A percentile compares a stretch with the other conserved stretches of the same genome.
Conservation (phyloP, 53 echinoderm and acorn worm species). For the Luidia sarsii region DNA sequence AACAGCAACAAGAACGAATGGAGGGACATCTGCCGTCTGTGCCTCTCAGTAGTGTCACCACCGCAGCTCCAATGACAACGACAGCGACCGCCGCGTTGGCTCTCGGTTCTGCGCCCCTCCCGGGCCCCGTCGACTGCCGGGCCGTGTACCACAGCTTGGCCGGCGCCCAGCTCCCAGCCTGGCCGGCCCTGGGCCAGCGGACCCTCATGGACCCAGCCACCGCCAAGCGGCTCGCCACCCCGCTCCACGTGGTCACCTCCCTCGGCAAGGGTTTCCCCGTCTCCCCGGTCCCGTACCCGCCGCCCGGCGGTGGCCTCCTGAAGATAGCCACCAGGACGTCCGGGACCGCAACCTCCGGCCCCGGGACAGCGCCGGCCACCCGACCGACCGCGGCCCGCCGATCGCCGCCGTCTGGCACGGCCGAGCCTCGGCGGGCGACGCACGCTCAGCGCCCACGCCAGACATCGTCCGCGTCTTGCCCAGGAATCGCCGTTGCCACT, state of each 20-base stretch:
- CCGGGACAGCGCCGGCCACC: too few relatives aligned
- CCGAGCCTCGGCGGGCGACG: neutral
- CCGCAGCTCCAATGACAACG: too few relatives aligned
- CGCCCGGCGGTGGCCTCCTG: conserved; percentile 21
- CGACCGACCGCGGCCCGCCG: too few relatives aligned
- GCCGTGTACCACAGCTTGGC: conserved; percentile 25
- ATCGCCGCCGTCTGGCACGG: neutral
- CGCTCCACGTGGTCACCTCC: conserved; percentile 21
- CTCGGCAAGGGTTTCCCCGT: conserved; percentile 1
- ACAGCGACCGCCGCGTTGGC: neutral
- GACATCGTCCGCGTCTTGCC: too few relatives aligned
- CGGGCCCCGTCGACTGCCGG: too few relatives aligned
- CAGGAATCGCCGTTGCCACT: too few relatives aligned
- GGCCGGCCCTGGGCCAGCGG: neutral
- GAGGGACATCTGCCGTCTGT: too few relatives aligned
- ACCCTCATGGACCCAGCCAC: conserved; percentile 6
- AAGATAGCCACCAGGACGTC: conserved; percentile 39
- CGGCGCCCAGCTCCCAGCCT: neutral
- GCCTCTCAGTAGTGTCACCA: too few relatives aligned
- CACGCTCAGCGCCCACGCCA: neutral
- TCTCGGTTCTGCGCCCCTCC: too few relatives aligned
- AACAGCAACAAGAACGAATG: too few relatives aligned
- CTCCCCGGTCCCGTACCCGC: too few relatives aligned
- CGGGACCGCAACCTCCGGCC: neutral
- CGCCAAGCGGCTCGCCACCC: conserved; percentile 4